phyloP scores from a whole-genome alignment of 2,888 invertebrate genomes.

The Phyllotreta striolata region DNA sequence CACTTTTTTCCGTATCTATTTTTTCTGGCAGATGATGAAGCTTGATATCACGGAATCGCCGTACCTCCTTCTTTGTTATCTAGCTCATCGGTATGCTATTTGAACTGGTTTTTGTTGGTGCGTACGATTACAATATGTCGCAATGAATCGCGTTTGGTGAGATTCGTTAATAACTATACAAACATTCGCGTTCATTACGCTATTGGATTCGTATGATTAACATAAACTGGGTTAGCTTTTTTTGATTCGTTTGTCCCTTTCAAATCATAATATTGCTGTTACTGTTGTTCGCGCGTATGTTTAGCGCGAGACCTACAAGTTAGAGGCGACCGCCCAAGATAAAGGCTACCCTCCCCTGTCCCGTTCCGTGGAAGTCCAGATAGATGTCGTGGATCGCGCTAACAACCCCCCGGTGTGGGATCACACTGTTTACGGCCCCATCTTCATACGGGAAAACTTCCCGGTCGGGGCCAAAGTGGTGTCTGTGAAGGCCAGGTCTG shows the following conservation, averaged over 20 bases:
- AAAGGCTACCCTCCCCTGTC: slow-evolving; percentile 95
- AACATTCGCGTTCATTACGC: neutral
- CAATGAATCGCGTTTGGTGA: neutral
- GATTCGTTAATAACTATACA: neutral
- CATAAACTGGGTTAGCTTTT: slow-evolving; percentile 12
- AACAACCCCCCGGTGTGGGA: slow-evolving; percentile 98
- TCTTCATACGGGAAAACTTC: slow-evolving; percentile 97
- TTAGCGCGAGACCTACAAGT: slow-evolving; percentile 96
- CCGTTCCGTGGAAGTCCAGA: slow-evolving; percentile 96
- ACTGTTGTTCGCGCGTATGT: slow-evolving; percentile 37
- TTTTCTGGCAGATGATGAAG: slow-evolving; percentile 9
- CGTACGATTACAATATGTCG: slow-evolving; percentile 4
- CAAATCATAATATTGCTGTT: slow-evolving; percentile 42
- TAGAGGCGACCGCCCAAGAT: slow-evolving; percentile 98
- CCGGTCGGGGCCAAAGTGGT: slow-evolving; percentile 97
- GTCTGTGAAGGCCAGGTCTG: slow-evolving; percentile 99
- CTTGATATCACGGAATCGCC: slow-evolving; percentile 1
- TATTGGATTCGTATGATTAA: slow-evolving; percentile 12
- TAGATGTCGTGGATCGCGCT: slow-evolving; percentile 97
- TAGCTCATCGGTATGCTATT: slow-evolving; percentile 3
- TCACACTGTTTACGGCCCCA: slow-evolving; percentile 95
- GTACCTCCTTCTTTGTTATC: neutral
- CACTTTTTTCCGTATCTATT: slow-evolving; percentile 38
- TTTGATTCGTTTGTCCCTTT: slow-evolving; percentile 30
- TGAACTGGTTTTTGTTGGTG: slow-evolving; percentile 1